Evolutionary conservation across 2,888 invertebrate species (phyloP), one percentile per base, ranked within the genome.

Genomic region (Agriopis leucophaearia): DNA sequence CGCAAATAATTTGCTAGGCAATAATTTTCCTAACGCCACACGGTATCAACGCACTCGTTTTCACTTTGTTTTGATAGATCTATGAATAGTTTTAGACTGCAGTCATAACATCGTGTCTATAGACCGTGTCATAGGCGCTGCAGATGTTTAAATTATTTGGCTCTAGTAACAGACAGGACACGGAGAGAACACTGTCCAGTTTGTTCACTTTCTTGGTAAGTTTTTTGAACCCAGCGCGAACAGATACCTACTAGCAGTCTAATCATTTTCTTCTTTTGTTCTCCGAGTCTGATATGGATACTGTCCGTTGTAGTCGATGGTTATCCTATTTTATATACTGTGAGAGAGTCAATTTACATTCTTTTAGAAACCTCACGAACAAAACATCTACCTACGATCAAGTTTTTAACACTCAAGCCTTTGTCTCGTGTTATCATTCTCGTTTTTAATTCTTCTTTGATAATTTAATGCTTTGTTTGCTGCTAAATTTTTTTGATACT

Each of bases 51-150:
- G 64, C 65, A 67, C 55, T 66, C 58, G 64, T 44, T 67, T 73
- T 60, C 56, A 69, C 61, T 74, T 56, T 70, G 69, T 72, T 70
- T 68, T 73, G 69, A 70, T 45, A 44, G 60, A 52, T 61, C 68
- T 64, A 45, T 57, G 59, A 57, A 42, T 62, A 70, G 73, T 73
- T 72, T 73, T 73, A 27, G 54, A 64, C 38, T 66, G 68, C 67
- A 67, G 71, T 73, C 71, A 73, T 69, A 72, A 73, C 70, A 75
- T 56, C 61, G 55, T 64, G 60, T 60, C 50, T 68, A 60, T 54
- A 54, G 54, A 51, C 66, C 63, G 63, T 67, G 58, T 52, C 38
- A 59, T 51, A 57, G 27, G 40, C 13, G 40, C 50, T 51, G 16
- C 52, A 50, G 55, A 44, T 63, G 16, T 58, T 66, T 62, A 35